Evolutionary conservation across 1,140 invertebrate genomes (phyloP), one percentile per base, ranked within the genome.

Genomic region (Drosophila suzukii): DNA sequence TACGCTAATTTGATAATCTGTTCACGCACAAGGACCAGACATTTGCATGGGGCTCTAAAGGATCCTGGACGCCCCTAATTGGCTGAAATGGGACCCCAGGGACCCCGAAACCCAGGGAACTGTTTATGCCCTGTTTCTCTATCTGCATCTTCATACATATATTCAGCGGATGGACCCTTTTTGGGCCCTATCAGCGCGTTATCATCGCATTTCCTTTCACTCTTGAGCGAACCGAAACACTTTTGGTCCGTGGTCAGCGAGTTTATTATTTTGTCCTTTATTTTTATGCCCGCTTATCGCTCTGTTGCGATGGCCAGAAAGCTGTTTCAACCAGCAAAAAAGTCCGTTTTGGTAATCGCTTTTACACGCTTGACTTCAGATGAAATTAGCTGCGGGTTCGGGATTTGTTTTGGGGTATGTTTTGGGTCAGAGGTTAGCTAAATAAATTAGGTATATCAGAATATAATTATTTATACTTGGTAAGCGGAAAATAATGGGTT

Each of bases 1-100:
- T 90, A 84, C 80, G 80, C 88, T 90, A 90, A 90, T 90, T 90
- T 90, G 80, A 86, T 90, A 90, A 90, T 90, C 88, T 90, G 78
- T 72, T 90, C 82, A 86, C 88, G 84, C 83, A 86, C 83, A 86
- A 76, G 79, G 83, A 60, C 41, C 53, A 81, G 72, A 73, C 82
- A 90, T 90, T 90, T 90, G 79, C 88, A 90, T 90, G 70, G 78
- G 78, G 41, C n/a, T n/a, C n/a, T n/a, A n/a, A n/a, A n/a, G n/a
- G n/a, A n/a, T 34, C 36, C 38, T 43, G 50, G 36, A 20, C 70
- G 83, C 86, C 88, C 90, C 90, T 91, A 91, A 91, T 91, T 91
- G 90, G 90, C 90, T 91, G 83, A 78, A 90, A 91, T 81, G 84
- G 90, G 63, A 75, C 90, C 86, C 90, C 75, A 72, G 90, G 90